Conservation (phyloP, 2,797 vertebrate genomes). For the Pantherophis vulpinus region DNA sequence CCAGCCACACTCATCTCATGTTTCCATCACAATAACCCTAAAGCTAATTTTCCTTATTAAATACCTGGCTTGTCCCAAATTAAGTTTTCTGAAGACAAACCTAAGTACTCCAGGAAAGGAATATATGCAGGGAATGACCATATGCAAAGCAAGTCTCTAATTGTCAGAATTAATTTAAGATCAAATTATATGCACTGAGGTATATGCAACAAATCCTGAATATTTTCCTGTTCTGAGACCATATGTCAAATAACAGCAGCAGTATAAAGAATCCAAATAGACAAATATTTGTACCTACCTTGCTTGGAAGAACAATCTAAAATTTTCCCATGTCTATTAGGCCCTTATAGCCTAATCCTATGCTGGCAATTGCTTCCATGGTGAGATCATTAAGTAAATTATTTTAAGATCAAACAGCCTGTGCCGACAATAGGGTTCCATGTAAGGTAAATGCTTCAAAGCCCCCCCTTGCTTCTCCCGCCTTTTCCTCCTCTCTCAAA, state of each 20-base stretch:
- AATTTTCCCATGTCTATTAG: conserved; percentile 96
- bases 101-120: background rate
- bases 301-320: conserved; percentile 75
- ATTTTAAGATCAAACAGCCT: conserved; percentile 99
- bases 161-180: background rate
- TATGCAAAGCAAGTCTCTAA: background rate
- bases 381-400: conserved; percentile 99
- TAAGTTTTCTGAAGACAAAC: background rate
- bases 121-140: background rate
- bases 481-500: conserved; percentile 81
- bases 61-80: background rate
- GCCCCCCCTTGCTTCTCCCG: conserved; percentile 66
- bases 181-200: conserved; percentile 7
- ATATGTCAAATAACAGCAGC: conserved; percentile 50
- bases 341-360: conserved; percentile 95
- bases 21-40: background rate
- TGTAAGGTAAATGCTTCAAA: conserved; percentile 98
- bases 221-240: conserved; percentile 41
- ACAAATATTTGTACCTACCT: conserved; percentile 74
- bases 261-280: conserved; percentile 70
- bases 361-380: conserved; percentile 95
- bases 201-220: conserved; percentile 23
- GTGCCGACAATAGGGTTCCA: conserved; percentile 96
- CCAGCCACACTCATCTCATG: background rate
- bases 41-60: background rate